Conservation (phyloP, 2,797 vertebrate species). For the Anabas testudineus region DNA sequence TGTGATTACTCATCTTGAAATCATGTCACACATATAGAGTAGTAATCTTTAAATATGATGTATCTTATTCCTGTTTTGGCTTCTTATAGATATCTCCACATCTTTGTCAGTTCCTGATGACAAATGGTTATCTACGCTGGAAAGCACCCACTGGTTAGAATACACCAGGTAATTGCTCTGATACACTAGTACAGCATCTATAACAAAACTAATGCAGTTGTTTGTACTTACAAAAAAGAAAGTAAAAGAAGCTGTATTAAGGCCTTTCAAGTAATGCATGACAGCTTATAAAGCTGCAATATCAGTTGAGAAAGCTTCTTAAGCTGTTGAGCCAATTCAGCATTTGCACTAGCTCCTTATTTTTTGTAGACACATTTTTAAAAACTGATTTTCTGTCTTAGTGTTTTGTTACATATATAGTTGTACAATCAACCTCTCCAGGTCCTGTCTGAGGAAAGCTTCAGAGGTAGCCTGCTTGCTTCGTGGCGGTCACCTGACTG, state of each 20-base stretch:
- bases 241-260: too few species aligned
- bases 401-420: neutral
- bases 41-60: neutral
- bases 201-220: neutral
- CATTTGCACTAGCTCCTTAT: too few species aligned
- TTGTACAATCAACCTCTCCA: conserved; percentile 55
- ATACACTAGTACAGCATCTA: neutral
- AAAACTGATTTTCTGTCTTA: too few species aligned
- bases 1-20: neutral
- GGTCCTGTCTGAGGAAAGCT: conserved; percentile 91
- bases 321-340: too few species aligned
- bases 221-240: too few species aligned
- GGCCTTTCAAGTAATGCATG: too few species aligned
- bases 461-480: conserved; percentile 89
- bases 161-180: conserved; percentile 85
- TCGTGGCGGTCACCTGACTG: conserved; percentile 86
- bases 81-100: conserved; percentile 83
- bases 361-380: too few species aligned
- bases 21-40: neutral
- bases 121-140: conserved; percentile 94
- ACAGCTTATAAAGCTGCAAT: too few species aligned
- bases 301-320: too few species aligned
- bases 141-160: conserved; percentile 92
- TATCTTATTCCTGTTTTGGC: conserved; percentile 8
- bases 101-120: conserved; percentile 87